These are phyloP conservation scores for Calameuta filiformis DNA, from an alignment of 2,888 invertebrate genomes.

Conservation along the genomic window DNA sequence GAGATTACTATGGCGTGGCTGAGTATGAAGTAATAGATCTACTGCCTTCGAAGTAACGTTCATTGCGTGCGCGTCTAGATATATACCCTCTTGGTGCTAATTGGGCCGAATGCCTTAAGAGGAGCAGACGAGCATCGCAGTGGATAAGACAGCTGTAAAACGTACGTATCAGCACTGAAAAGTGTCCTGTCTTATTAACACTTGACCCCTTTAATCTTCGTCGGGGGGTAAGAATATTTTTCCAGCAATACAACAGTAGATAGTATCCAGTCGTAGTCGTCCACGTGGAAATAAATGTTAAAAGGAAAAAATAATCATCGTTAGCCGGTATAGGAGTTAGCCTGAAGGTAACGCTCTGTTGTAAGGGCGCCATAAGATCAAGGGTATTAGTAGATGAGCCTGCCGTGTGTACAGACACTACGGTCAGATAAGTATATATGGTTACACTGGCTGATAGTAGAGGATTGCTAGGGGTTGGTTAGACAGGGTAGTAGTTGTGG, in stretches of 20 bases:
- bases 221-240: background rate
- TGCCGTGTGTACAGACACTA: background rate
- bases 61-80: background rate
- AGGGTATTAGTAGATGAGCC: background rate
- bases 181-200: background rate
- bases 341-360: background rate
- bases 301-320: conserved; percentile 7
- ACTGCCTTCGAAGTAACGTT: background rate
- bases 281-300: conserved; percentile 11
- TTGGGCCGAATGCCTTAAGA: background rate
- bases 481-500: background rate
- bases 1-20: background rate
- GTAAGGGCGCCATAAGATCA: background rate
- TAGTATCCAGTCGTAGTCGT: background rate
- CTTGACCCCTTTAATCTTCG: too few relatives aligned
- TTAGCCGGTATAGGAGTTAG: background rate
- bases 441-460: background rate
- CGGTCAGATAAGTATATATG: background rate
- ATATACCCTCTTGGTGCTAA: background rate
- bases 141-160: background rate
- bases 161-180: background rate
- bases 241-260: background rate
- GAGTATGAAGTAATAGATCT: background rate
- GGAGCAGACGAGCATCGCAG: background rate
- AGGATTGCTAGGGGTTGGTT: background rate